These are phyloP conservation scores for Tachina lurida DNA, from an alignment of 2,888 invertebrate genomes.

Conservation along the genomic window DNA sequence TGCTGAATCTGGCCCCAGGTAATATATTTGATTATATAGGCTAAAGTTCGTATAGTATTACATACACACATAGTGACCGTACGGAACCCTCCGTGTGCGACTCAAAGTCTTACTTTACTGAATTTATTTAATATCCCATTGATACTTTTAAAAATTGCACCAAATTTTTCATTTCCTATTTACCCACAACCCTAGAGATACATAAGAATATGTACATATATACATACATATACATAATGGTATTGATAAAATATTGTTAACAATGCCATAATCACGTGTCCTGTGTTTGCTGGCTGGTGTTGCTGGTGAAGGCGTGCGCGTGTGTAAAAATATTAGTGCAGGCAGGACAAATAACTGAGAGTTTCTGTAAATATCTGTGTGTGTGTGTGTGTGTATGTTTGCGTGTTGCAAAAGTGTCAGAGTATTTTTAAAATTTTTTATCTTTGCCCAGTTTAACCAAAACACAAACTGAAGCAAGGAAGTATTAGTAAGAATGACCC, in stretches of 20 bases:
- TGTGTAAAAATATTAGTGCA: neutral
- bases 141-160: neutral
- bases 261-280: conserved; percentile 34
- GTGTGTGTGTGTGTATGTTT: neutral
- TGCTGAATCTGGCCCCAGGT: no score
- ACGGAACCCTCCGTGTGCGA: no score
- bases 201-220: no score
- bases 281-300: conserved; percentile 8
- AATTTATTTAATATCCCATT: neutral
- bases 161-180: neutral
- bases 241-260: conserved; percentile 48
- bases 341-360: neutral
- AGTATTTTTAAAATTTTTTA: conserved; percentile 23
- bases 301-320: neutral
- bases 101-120: no score
- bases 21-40: no score
- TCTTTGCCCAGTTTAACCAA: conserved; percentile 24
- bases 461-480: neutral
- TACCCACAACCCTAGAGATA: neutral
- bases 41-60: no score
- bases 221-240: neutral
- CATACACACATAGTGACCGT: no score
- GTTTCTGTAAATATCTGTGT: neutral
- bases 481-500: neutral
- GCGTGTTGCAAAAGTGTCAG: neutral